A percentile compares a stretch with the other conserved stretches of the same genome.
phyloP scores from a whole-genome alignment of 2,888 invertebrate genomes.

The Sabellastarte sp. region DNA sequence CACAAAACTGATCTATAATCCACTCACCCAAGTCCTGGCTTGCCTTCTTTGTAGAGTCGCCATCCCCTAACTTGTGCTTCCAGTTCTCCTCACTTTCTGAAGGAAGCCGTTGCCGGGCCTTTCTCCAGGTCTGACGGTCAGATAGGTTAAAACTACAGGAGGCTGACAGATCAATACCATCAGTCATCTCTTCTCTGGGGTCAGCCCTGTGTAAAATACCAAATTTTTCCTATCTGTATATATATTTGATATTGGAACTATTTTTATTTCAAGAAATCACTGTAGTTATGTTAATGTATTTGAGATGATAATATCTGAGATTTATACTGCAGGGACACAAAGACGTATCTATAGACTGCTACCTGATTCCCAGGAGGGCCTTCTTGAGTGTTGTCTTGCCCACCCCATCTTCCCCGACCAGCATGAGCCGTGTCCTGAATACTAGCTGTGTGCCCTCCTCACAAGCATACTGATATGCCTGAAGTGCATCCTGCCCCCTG shows the following conservation, averaged over 20 bases:
- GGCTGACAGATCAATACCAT: slow-evolving; percentile 51
- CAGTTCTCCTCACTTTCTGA: no score
- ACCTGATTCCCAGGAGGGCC: slow-evolving; percentile 51
- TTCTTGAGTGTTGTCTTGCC: slow-evolving; percentile 58
- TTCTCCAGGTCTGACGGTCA: no score
- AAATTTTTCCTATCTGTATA: background rate
- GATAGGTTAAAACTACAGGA: slow-evolving; percentile 52
- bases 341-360: no score
- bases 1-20: no score
- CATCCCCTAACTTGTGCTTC: no score
- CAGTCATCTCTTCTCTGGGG: slow-evolving; percentile 38
- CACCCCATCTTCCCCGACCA: slow-evolving; percentile 56
- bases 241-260: no score
- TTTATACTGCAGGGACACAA: no score
- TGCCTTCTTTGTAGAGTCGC: no score
- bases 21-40: no score
- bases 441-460: slow-evolving; percentile 54
- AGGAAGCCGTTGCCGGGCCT: no score
- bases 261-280: background rate
- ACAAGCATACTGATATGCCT: slow-evolving; percentile 56
- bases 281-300: background rate
- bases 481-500: slow-evolving; percentile 55
- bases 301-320: no score
- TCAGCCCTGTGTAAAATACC: slow-evolving; percentile 35
- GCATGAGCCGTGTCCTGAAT: slow-evolving; percentile 55